Percentiles rank a stretch among this genome's conserved stretches.
These are phyloP conservation scores for Leiothrix lutea DNA, from an alignment of 2,113 vertebrate species.

Conservation along the genomic window DNA sequence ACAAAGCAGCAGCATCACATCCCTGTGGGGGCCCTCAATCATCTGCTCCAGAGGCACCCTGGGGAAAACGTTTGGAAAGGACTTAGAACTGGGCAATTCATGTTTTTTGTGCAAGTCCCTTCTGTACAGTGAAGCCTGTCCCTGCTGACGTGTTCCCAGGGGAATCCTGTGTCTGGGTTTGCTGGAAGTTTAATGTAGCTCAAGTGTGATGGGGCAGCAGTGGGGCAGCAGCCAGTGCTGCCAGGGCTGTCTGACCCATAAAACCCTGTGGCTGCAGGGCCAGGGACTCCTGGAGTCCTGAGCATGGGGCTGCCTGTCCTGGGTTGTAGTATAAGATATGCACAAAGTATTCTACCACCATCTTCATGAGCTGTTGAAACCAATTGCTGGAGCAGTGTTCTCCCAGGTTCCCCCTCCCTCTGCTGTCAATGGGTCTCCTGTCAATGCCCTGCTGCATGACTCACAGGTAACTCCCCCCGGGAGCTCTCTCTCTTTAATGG, in stretches of 20 bases:
- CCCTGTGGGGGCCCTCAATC: background rate
- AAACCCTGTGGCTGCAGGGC: background rate
- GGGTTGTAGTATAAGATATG: too few species aligned
- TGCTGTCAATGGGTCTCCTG: too few species aligned
- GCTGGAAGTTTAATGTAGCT: background rate
- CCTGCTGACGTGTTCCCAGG: background rate
- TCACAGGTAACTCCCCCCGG: too few species aligned
- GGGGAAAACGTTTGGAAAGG: background rate
- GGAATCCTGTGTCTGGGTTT: background rate
- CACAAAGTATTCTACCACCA: too few species aligned
- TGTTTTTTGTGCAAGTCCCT: background rate
- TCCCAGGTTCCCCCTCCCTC: too few species aligned
- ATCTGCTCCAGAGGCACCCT: background rate
- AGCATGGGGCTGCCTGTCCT: too few species aligned
- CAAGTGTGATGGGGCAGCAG: background rate
- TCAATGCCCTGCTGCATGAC: too few species aligned
- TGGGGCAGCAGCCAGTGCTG: background rate
- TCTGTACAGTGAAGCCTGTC: background rate
- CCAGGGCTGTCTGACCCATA: background rate
- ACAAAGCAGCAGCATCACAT: background rate
- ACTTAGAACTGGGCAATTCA: background rate
- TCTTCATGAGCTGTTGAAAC: too few species aligned
- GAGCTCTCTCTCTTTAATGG: too few species aligned
- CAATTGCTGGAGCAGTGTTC: too few species aligned
- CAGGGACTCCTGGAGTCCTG: fast-evolving